These are phyloP conservation scores for Rosalia funebris DNA, from an alignment of 2,888 invertebrate species.

Conservation along the genomic window DNA sequence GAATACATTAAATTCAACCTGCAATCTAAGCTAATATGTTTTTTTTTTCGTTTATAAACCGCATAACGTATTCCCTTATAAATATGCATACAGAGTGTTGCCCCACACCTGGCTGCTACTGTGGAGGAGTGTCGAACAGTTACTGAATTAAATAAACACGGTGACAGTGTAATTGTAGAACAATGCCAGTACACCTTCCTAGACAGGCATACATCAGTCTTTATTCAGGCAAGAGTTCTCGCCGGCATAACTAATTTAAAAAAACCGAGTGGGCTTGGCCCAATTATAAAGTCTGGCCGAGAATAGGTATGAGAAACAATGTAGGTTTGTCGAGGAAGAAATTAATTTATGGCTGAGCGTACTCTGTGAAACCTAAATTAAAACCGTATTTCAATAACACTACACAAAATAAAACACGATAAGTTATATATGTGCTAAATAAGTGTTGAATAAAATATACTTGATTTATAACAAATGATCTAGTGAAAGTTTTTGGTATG, in stretches of 20 bases:
- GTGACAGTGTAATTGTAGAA: conserved; percentile 34
- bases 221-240: conserved; percentile 18
- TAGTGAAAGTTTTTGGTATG: too few species aligned
- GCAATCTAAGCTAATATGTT: conserved; percentile 8
- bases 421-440: too few species aligned
- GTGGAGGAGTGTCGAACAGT: conserved; percentile 31
- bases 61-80: conserved; percentile 18
- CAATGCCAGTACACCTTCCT: conserved; percentile 29
- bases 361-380: too few species aligned
- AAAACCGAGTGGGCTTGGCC: conserved; percentile 22
- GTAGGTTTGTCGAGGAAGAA: conserved; percentile 14
- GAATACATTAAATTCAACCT: conserved; percentile 12
- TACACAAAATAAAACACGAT: too few species aligned
- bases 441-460: too few species aligned
- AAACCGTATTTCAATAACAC: too few species aligned
- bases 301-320: conserved; percentile 7
- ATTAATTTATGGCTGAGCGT: background rate
- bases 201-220: conserved; percentile 17
- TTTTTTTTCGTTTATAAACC: background rate
- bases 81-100: conserved; percentile 32
- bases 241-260: conserved; percentile 24
- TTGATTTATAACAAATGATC: too few species aligned
- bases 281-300: conserved; percentile 20
- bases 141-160: conserved; percentile 29
- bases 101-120: conserved; percentile 31